phyloP scores from a whole-genome alignment of 2,797 vertebrate species.

The Microctenopoma steveboyesi region DNA sequence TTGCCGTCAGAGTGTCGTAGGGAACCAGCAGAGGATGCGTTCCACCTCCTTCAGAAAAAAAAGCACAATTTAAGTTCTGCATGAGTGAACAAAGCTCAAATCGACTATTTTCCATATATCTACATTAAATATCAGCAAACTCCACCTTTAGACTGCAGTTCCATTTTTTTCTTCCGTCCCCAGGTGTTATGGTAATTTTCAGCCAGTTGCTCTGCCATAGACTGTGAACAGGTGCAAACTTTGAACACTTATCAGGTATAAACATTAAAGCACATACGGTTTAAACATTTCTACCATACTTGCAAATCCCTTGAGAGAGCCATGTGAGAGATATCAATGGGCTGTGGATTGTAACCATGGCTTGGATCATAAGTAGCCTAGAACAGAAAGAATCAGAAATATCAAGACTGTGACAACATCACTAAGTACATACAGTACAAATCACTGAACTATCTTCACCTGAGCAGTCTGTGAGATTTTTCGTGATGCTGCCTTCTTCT shows the following conservation, averaged over 20 bases:
- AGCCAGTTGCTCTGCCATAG: constrained; percentile 95
- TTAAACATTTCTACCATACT: constrained; percentile 71
- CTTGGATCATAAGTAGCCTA: constrained; percentile 91
- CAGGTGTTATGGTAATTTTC: constrained; percentile 98
- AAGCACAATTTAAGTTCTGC: constrained; percentile 11
- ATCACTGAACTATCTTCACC: constrained; percentile 70
- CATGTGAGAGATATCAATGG: constrained; percentile 89
- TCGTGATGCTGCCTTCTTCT: constrained; percentile 87
- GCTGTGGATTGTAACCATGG: constrained; percentile 93
- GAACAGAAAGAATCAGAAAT: constrained; percentile 30
- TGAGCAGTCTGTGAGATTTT: constrained; percentile 95
- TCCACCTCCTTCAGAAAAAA: constrained; percentile 86
- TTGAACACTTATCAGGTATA: constrained; percentile 21
- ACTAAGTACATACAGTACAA: not conserved
- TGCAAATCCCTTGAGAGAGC: constrained; percentile 93
- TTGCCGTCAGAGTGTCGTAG: constrained; percentile 95
- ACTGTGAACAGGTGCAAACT: constrained; percentile 76
- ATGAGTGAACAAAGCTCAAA: not conserved
- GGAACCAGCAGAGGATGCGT: constrained; percentile 94
- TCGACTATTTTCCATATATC: not conserved
- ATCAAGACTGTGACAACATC: not conserved
- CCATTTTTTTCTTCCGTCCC: constrained; percentile 96
- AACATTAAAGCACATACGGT: not conserved
- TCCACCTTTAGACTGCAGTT: constrained; percentile 91
- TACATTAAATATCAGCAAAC: not conserved